Evolutionary conservation across 2,113 vertebrate genomes (phyloP).

Genomic region (Parus major): DNA sequence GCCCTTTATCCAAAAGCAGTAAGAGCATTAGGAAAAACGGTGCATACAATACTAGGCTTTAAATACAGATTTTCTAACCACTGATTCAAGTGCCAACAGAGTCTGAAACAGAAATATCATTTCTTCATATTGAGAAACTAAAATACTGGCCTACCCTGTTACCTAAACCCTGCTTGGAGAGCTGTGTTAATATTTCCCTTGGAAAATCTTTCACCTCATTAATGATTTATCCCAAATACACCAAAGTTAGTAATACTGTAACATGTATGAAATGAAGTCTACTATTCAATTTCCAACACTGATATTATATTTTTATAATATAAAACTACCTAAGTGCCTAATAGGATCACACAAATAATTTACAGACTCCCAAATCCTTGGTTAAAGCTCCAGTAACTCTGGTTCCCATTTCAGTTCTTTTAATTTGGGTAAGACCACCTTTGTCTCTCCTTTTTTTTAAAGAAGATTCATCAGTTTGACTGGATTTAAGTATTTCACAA

Average conservation of each 20-base stretch:
- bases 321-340: background rate
- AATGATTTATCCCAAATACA: background rate
- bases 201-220: background rate
- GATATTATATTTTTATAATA: background rate
- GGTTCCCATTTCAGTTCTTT: background rate
- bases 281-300: background rate
- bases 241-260: background rate
- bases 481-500: background rate
- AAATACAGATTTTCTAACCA: background rate
- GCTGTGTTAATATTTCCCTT: background rate
- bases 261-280: background rate
- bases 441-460: background rate
- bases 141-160: background rate
- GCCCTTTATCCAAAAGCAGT: background rate
- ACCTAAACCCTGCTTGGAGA: background rate
- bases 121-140: background rate
- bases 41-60: background rate
- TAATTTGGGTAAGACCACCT: background rate
- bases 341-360: background rate
- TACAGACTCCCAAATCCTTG: background rate
- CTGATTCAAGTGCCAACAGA: background rate
- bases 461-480: background rate
- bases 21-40: background rate
- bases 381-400: background rate
- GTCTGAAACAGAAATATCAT: background rate